A percentile compares a stretch with the other conserved stretches of the same genome.
Evolutionary conservation across 2,797 vertebrate genomes (phyloP).

Genomic region (Buphagus erythrorhynchus): DNA sequence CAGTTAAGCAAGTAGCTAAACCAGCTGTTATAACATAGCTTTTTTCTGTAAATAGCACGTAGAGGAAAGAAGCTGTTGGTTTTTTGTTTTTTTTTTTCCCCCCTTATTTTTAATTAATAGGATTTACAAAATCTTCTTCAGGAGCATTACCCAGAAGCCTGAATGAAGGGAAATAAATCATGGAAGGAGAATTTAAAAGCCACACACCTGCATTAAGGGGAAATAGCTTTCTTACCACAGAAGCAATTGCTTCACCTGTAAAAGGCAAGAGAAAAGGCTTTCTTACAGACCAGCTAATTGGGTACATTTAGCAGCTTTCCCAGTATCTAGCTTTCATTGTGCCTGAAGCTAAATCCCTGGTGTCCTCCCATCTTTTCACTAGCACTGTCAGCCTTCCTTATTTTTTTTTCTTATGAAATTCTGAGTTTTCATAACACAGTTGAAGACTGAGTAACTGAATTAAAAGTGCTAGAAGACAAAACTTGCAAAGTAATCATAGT

Average conservation of each 20-base stretch:
- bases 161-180: not conserved
- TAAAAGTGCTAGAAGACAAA: not conserved
- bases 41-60: not conserved
- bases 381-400: not conserved
- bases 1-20: not conserved
- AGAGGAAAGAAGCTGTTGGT: fast-evolving
- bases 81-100: fast-evolving
- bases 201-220: not conserved
- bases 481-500: not conserved
- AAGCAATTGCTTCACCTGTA: not conserved
- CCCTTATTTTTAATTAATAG: not conserved
- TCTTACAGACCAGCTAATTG: not conserved
- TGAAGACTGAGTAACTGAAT: not conserved
- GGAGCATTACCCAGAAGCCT: not conserved
- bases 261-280: not conserved
- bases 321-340: not conserved
- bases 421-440: not conserved
- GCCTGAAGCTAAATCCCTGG: not conserved
- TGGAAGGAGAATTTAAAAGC: not conserved
- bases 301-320: not conserved
- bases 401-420: not conserved
- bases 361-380: not conserved
- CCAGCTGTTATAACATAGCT: fast-evolving
- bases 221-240: not conserved
- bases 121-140: not conserved